Evolutionary conservation across 1,140 invertebrate genomes (phyloP).

Genomic region (Zelostemma sp.): DNA sequence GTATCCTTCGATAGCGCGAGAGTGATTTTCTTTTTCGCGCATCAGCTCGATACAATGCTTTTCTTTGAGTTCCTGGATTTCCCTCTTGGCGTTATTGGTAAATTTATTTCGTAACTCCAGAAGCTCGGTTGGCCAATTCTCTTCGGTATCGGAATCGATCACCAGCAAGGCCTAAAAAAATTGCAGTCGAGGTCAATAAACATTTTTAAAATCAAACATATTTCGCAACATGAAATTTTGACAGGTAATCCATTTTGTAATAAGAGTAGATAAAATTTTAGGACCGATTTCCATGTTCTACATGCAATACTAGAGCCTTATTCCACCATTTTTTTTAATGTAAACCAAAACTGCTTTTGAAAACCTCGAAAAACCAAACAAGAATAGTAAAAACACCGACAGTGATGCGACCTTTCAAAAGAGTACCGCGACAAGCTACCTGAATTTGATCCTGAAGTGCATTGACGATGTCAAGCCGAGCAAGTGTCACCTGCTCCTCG

Average conservation of each 20-base stretch:
- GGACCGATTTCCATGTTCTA: too few relatives aligned
- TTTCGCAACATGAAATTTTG: too few relatives aligned
- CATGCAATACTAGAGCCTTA: too few relatives aligned
- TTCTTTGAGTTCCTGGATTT: constrained; percentile 65
- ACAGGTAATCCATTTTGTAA: too few relatives aligned
- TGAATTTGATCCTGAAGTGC: constrained; percentile 74
- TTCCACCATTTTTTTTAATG: too few relatives aligned
- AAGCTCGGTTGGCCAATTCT: constrained; percentile 77
- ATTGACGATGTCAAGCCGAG: constrained; percentile 73
- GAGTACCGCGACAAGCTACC: constrained; percentile 66
- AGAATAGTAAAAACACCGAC: too few relatives aligned
- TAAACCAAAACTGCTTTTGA: not conserved
- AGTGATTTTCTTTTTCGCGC: constrained; percentile 70
- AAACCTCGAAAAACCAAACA: too few relatives aligned
- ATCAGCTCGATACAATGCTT: constrained; percentile 65
- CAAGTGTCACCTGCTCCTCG: constrained; percentile 73
- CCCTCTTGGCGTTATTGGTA: constrained; percentile 73
- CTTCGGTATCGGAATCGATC: constrained; percentile 74
- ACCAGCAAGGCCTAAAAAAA: constrained; percentile 73
- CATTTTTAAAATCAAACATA: too few relatives aligned
- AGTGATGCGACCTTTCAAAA: too few relatives aligned
- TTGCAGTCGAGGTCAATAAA: not conserved
- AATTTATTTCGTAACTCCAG: constrained; percentile 78
- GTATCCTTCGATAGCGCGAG: constrained; percentile 56
- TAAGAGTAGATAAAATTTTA: too few relatives aligned